Base-by-base conservation (phyloP, 2,888 invertebrate species). In the Matsumyia berberina region DNA sequence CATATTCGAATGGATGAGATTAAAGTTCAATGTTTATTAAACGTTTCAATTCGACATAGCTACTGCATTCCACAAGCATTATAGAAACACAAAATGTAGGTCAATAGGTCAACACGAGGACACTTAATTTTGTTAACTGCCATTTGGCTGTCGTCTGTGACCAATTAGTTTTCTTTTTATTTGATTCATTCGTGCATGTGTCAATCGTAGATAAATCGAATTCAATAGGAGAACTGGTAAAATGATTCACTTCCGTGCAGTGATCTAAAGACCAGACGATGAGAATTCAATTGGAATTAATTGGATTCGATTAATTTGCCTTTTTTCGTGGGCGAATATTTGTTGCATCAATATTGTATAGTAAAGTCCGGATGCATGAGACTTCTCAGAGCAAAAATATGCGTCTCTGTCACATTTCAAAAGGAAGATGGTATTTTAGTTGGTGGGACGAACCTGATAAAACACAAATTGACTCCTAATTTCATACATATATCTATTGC, bases 301-400 rank as follows among this genome's bases (percentile, higher is more conserved):
- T 66, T 51, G 8, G 51, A 51, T 66, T 66, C 29, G 15, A 66
- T 66, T 66, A 51, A 66, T 51, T 66, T 51, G 0, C 5, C 29
- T 15, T 9, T 24, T 39, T 37, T 39, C 51, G 66, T 66, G 66
- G 66, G 66, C 31, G 49, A 37, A 33, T 15, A 33, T 55, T 15
- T 15, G 9, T 24, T 53, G 31, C 9, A 53, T 15, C 8, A 53
- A 53, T 8, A 33, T 53, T 53, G n/a, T 15, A 15, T n/a, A 24
- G 17, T 33, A 17, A 49, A 49, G 24, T 8, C 11, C 5, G 11
- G 5, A 24, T 3, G 7, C 15, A 46, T n/a, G 24, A n/a, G 11
- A 46, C 24, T 46, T 46, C n/a, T 46, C 11, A 2, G n/a, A 9
- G n/a, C 11, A 24, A 46, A 46, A 19, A 1, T n/a, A 29, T 6